Base-by-base conservation (phyloP, 1,140 invertebrate species). In the Penaeus chinensis region DNA sequence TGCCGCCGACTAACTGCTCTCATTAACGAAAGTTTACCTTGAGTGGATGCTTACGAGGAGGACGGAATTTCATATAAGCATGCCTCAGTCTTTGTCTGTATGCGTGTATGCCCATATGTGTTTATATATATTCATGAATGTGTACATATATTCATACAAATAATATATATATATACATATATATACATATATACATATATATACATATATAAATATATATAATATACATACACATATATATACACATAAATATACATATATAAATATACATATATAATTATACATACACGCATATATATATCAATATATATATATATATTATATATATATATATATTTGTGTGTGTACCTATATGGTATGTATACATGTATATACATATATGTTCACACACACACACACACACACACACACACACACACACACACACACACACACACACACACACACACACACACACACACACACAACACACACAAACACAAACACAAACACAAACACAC, bases 261-360 rank as follows among this genome's bases (percentile, higher is more conserved):
- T n/a, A 71, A n/a, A 32, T 71, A 71, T n/a, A 32, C 22, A 71
- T 71, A 32, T 71, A 71, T 71, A 18, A 8, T 8, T 69, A 32
- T 69, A 69, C 18, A 32, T 71, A 71, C 18, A 32, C 22, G 3
- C 3, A 32, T 71, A 71, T 22, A 32, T 69, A 69, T 69, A 27
- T 69, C 3, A 4, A 69, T 27, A 69, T 69, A 27, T 69, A 69
- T 69, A 27, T 69, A 69, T 27, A 27, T 69, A 69, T 69, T 69
- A 69, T 69, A 69, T 69, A 69, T 69, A 69, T 69, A 69, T 69
- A 69, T 69, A 69, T 69, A 69, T 69, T 4, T 69, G 7, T 69
- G 7, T 69, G 7, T 69, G 7, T 69, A 69, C 7, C 0, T 69
- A 32, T 32, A 32, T 32, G 2, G 1, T 32, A 69, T 69, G 7